Evolutionary conservation across 2,888 invertebrate genomes (phyloP), one percentile per base, ranked within the genome.

Genomic region (Parnassius smintheus): DNA sequence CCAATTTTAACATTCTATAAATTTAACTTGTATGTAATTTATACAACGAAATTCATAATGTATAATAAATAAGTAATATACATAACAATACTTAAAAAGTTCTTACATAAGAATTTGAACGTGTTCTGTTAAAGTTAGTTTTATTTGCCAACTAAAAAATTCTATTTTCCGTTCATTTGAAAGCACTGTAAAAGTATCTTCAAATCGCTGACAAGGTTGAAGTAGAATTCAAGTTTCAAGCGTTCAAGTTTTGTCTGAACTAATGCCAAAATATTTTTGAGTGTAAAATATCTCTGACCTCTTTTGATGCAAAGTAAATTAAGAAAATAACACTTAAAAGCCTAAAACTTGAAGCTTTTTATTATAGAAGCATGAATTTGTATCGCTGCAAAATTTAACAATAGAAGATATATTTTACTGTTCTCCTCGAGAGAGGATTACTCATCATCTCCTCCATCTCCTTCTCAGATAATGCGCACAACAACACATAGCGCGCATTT

Each of bases 161-260:
- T 13, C 9, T 52, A 59, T 52, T 45, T 50, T 41, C 50, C 25
- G 42, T 52, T 52, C 13, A 11, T 49, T 49, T 49, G 49, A 49
- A 49, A 49, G 49, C 49, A 49, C 51, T 44, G 45, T 25, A 35
- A 53, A 25, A 58, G 12, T 58, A 42, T 59, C 52, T 59, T 52
- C 18, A 22, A 59, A 44, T 42, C 10, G 51, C 58, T 59, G 58
- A 59, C 51, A 51, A 51, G 44, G 25, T 22, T 52, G 3, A 52
- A 52, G 25, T 51, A 2, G 44, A 45, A 52, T 51, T 53, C 41
- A 18, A 18, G 18, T 18, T 18, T 18, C 18, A 18, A 13, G 44
- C 45, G 52, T 59, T 59, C 44, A 44, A 51, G 25, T 45, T 53
- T 13, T 50, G 22, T 45, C 42, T 44, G 22, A 25, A 59, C 41